These are phyloP conservation scores for Mormyrops boulengeri DNA, from an alignment of 2,797 vertebrate species.

Conservation along the genomic window DNA sequence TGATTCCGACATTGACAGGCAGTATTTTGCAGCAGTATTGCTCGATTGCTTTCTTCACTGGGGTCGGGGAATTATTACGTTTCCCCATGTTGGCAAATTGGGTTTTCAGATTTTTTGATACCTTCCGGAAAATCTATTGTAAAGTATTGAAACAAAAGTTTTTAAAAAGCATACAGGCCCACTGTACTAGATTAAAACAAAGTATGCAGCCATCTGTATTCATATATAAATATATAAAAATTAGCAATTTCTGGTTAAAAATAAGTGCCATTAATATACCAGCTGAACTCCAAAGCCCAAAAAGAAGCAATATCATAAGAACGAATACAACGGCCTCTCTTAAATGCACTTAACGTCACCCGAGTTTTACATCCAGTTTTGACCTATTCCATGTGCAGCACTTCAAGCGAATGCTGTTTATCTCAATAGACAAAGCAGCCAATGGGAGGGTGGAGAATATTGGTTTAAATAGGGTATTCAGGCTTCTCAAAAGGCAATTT, in stretches of 20 bases:
- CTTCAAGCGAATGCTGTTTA: not conserved
- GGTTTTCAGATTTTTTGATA: constrained; percentile 6
- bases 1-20: not conserved
- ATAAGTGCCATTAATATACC: not conserved
- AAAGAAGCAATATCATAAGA: not conserved
- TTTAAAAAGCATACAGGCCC: not conserved
- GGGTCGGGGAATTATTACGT: not conserved
- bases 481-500: constrained; percentile 13
- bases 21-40: not conserved
- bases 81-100: not conserved
- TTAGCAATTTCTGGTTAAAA: not conserved
- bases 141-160: not conserved
- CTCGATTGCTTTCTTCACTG: not conserved
- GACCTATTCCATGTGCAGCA: not conserved
- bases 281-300: not conserved
- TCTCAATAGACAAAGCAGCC: not conserved
- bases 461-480: not conserved
- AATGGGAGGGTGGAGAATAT: not conserved
- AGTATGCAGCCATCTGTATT: not conserved
- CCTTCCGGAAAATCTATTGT: not conserved
- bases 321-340: not conserved
- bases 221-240: not conserved
- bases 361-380: not conserved
- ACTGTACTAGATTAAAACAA: not conserved
- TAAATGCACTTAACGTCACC: not conserved